These are phyloP conservation scores for Parascotia fuliginaria DNA, from an alignment of 2,888 invertebrate species.

Conservation along the genomic window DNA sequence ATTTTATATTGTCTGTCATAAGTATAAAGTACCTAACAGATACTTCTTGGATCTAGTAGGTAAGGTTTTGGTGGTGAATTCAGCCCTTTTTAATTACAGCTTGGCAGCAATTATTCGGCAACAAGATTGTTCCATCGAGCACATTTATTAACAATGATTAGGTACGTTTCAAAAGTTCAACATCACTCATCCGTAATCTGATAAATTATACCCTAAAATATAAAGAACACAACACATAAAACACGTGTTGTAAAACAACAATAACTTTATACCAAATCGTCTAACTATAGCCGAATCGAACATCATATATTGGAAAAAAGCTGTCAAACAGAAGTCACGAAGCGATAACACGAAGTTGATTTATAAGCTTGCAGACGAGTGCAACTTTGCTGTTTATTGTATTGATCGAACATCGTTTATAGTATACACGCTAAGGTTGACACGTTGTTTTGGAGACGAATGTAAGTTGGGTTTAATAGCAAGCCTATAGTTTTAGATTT, in stretches of 20 bases:
- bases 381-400: conserved; percentile 39
- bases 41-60: no score
- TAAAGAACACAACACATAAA: neutral
- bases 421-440: conserved; percentile 13
- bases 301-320: conserved; percentile 43
- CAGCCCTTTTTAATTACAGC: no score
- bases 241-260: conserved; percentile 17
- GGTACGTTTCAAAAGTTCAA: no score
- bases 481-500: no score
- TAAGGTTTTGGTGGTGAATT: no score
- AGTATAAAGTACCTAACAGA: no score
- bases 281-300: conserved; percentile 12
- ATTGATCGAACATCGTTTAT: conserved; percentile 4
- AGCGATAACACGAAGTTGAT: conserved; percentile 38
- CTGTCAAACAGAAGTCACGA: conserved; percentile 42
- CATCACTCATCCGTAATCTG: no score
- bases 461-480: neutral
- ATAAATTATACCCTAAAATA: neutral
- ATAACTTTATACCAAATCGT: conserved; percentile 26
- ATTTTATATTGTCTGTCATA: no score
- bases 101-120: no score
- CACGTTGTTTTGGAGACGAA: neutral
- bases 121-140: no score
- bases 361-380: conserved; percentile 39
- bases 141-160: no score